Conservation (phyloP, 1,140 invertebrate species). For the Orchesella cincta region DNA sequence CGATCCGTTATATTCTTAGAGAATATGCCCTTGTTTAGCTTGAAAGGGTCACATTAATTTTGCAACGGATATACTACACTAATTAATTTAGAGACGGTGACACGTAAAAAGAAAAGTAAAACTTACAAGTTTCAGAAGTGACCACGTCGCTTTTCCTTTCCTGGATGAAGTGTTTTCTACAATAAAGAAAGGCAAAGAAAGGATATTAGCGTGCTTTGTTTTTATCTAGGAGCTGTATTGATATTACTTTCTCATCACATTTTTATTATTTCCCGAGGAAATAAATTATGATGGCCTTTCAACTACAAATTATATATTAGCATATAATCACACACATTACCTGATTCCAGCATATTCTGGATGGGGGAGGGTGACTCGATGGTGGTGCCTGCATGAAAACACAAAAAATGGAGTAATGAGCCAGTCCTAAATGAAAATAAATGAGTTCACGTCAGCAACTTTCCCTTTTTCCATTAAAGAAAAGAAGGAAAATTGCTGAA, state of each 20-base stretch:
- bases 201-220: slow-evolving; percentile 8
- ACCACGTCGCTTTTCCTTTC: slow-evolving; percentile 63
- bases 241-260: too few relatives aligned
- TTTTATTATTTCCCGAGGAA: too few relatives aligned
- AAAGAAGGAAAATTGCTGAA: too few relatives aligned
- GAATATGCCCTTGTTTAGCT: too few relatives aligned
- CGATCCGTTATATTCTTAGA: too few relatives aligned
- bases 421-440: not conserved
- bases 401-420: not conserved
- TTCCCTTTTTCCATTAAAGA: not conserved
- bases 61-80: too few relatives aligned
- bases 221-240: too few relatives aligned
- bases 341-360: slow-evolving; percentile 44
- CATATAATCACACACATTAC: too few relatives aligned
- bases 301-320: too few relatives aligned
- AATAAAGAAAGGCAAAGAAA: slow-evolving; percentile 51
- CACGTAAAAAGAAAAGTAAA: not conserved
- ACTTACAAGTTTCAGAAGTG: slow-evolving; percentile 57
- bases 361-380: slow-evolving; percentile 46
- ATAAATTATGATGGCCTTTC: too few relatives aligned
- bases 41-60: too few relatives aligned
- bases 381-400: slow-evolving; percentile 43
- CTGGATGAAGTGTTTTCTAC: slow-evolving; percentile 51
- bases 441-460: not conserved
- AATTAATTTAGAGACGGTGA: too few relatives aligned